Evolutionary conservation across 2,797 vertebrate genomes (phyloP).

Genomic region (Lithobates pipiens): DNA sequence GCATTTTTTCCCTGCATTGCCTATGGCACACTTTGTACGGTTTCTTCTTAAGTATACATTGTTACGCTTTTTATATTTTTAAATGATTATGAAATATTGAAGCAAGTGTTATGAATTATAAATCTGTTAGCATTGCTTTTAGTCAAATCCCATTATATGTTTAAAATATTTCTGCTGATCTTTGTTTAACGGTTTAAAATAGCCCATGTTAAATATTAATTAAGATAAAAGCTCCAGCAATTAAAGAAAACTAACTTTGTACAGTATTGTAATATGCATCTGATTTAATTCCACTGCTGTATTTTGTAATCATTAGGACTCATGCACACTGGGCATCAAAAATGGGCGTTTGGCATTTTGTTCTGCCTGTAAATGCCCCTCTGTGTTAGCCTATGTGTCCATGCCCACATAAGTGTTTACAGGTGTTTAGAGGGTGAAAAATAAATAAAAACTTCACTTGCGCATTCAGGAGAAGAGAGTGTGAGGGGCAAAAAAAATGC

Average conservation of each 20-base stretch:
- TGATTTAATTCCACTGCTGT: background rate
- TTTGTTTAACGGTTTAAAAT: slow-evolving; percentile 41
- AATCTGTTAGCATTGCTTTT: slow-evolving; percentile 50
- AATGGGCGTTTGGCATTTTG: too few relatives aligned
- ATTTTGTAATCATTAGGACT: background rate
- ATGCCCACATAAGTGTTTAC: too few relatives aligned
- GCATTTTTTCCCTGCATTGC: slow-evolving; percentile 7
- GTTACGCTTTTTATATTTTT: slow-evolving; percentile 37
- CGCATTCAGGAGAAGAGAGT: too few relatives aligned
- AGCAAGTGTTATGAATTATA: slow-evolving; percentile 46
- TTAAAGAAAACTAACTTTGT: slow-evolving; percentile 12
- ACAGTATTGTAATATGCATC: background rate
- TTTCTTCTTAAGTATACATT: slow-evolving; percentile 30
- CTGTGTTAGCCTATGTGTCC: too few relatives aligned
- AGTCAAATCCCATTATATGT: slow-evolving; percentile 45
- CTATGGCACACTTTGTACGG: slow-evolving; percentile 2
- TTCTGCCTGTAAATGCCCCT: too few relatives aligned
- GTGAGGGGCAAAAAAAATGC: too few relatives aligned
- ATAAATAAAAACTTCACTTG: too few relatives aligned
- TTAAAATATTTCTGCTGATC: slow-evolving; percentile 42
- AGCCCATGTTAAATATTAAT: slow-evolving; percentile 48
- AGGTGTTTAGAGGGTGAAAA: too few relatives aligned
- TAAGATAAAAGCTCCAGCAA: slow-evolving; percentile 22
- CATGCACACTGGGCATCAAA: too few relatives aligned
- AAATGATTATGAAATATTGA: slow-evolving; percentile 60